These are phyloP conservation scores for Cichladusa arquata DNA, from an alignment of 2,113 vertebrate species.

Conservation along the genomic window DNA sequence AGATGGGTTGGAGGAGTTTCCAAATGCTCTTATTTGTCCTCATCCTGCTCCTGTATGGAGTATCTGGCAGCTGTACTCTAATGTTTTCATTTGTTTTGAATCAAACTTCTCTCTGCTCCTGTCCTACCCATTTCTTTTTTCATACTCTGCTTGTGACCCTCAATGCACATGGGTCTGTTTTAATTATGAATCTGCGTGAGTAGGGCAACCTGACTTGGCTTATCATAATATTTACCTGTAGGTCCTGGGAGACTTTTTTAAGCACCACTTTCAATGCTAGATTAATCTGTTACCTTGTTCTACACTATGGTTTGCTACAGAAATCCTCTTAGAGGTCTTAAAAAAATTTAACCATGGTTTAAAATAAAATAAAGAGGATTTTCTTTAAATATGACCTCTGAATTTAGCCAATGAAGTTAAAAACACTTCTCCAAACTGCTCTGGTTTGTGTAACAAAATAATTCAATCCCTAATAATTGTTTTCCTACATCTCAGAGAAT, in stretches of 20 bases:
- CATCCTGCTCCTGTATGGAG: not conserved
- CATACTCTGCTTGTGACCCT: not conserved
- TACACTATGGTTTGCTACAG: not conserved
- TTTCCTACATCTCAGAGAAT: not conserved
- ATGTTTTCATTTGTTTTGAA: not conserved
- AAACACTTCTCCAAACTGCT: not conserved
- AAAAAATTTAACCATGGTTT: not conserved
- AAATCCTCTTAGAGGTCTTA: not conserved
- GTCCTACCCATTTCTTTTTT: not conserved
- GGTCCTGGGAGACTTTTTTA: not conserved
- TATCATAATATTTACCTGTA: not conserved
- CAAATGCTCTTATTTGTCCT: not conserved
- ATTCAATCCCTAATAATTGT: not conserved
- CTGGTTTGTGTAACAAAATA: not conserved
- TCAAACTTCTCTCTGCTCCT: not conserved
- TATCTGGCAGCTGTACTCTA: not conserved
- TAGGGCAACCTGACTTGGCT: not conserved
- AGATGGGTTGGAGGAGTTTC: conserved; percentile 15
- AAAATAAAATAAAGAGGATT: not conserved
- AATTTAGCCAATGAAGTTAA: not conserved
- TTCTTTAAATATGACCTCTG: not conserved
- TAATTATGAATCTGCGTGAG: not conserved
- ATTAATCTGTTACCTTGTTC: not conserved
- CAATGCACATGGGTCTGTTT: not conserved
- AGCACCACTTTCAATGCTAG: not conserved